phyloP scores from a whole-genome alignment of 2,113 vertebrate species.

The Muscicapa adusta region DNA sequence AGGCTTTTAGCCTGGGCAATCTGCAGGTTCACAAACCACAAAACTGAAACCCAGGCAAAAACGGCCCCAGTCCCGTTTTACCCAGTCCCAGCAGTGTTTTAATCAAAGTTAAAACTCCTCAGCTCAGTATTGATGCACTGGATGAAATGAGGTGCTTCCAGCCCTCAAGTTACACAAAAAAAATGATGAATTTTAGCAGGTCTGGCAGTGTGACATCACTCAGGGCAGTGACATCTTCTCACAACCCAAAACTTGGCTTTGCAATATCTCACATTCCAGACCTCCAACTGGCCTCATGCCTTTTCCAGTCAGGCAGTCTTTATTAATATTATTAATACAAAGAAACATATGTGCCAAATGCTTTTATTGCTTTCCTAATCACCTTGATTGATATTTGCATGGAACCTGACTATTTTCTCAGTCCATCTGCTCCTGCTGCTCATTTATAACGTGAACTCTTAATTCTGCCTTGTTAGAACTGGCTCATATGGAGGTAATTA shows the following conservation, averaged over 20 bases:
- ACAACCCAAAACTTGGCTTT: background rate
- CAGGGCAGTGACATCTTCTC: background rate
- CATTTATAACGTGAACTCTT: conserved; percentile 10
- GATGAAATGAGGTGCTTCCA: background rate
- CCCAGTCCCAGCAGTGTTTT: background rate
- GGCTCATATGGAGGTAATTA: conserved; percentile 14
- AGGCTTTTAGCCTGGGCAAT: background rate
- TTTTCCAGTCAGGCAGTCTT: background rate
- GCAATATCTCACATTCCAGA: background rate
- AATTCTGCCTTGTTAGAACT: conserved; percentile 28
- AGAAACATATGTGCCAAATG: background rate
- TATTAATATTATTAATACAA: background rate
- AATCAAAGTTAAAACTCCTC: background rate
- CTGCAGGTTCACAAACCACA: background rate
- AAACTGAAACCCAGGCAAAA: background rate
- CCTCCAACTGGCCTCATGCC: background rate
- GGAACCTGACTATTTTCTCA: conserved; percentile 9
- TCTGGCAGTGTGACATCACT: background rate
- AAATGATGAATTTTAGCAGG: background rate
- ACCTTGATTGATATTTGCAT: conserved; percentile 39
- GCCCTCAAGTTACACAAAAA: background rate
- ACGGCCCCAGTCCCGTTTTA: background rate
- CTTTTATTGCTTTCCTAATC: conserved; percentile 7
- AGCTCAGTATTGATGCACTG: background rate
- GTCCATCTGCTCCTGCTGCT: conserved; percentile 51